Conservation (phyloP, 2,888 invertebrate genomes). For the Chrysomela aeneicollis region DNA sequence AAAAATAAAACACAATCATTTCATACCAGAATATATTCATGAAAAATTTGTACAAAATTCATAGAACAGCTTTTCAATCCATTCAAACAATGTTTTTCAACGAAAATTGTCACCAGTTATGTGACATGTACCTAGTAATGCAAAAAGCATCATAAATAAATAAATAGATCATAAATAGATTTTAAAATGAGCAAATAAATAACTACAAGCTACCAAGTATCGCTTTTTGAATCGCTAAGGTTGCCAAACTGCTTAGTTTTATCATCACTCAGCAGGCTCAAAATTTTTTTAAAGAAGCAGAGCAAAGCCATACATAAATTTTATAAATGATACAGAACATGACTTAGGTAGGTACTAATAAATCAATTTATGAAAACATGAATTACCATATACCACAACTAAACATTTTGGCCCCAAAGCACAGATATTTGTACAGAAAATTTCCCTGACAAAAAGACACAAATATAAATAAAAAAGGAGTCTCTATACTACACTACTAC, state of each 20-base stretch:
- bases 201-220: slow-evolving; percentile 35
- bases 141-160: slow-evolving; percentile 58
- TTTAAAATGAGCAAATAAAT: slow-evolving; percentile 60
- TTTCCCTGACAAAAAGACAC: slow-evolving; percentile 25
- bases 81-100: slow-evolving; percentile 13
- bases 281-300: slow-evolving; percentile 3
- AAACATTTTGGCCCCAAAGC: slow-evolving; percentile 32
- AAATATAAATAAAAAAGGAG: slow-evolving; percentile 23
- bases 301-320: slow-evolving; percentile 11
- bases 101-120: slow-evolving; percentile 55
- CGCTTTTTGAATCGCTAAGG: slow-evolving; percentile 21
- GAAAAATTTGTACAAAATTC: slow-evolving; percentile 41
- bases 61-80: slow-evolving; percentile 33
- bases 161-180: slow-evolving; percentile 65
- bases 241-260: slow-evolving; percentile 38
- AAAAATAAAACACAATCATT: slow-evolving; percentile 38
- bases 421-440: slow-evolving; percentile 34
- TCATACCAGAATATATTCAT: slow-evolving; percentile 38
- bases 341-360: not conserved
- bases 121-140: slow-evolving; percentile 63
- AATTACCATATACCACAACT: slow-evolving; percentile 25
- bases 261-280: slow-evolving; percentile 34
- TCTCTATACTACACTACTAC: slow-evolving; percentile 32
- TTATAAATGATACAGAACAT: not conserved
- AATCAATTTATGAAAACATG: not conserved